Conservation (phyloP, 2,113 vertebrate species). For the Acrocephalus arundinaceus region DNA sequence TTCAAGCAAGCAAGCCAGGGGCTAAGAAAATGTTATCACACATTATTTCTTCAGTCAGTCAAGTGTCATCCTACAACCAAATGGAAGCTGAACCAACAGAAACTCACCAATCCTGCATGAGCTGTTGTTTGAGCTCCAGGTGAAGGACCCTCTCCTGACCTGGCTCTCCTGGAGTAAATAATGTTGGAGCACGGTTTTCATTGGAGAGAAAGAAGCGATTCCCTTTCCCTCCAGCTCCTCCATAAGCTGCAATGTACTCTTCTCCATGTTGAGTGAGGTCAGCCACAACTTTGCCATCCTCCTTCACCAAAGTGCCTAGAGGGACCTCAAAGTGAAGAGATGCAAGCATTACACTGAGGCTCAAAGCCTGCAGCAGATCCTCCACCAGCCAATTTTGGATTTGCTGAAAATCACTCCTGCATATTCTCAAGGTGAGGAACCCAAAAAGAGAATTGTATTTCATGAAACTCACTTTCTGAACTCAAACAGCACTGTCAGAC, state of each 20-base stretch:
- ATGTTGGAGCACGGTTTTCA: slow-evolving; percentile 85
- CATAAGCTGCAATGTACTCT: slow-evolving; percentile 85
- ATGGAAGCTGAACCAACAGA: neutral
- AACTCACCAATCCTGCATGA: slow-evolving; percentile 89
- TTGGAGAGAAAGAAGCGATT: slow-evolving; percentile 94
- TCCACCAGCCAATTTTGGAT: neutral
- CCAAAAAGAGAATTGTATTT: neutral
- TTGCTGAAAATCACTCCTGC: neutral
- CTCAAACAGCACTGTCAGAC: neutral
- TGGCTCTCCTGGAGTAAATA: slow-evolving; percentile 76
- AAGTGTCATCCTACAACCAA: neutral
- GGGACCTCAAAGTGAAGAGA: slow-evolving; percentile 80
- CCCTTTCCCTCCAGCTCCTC: slow-evolving; percentile 90
- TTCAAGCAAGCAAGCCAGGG: neutral
- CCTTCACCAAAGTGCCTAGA: slow-evolving; percentile 89
- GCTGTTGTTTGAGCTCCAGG: slow-evolving; percentile 93
- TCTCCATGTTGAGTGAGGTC: slow-evolving; percentile 83
- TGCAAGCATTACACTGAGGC: neutral
- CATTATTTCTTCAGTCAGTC: neutral
- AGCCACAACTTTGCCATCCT: slow-evolving; percentile 73
- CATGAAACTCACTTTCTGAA: neutral
- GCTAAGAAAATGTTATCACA: neutral
- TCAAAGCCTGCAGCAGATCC: neutral
- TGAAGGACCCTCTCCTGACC: slow-evolving; percentile 86
- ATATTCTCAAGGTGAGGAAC: neutral